Base-by-base conservation (phyloP, 2,113 vertebrate genomes). In the Malurus melanocephalus region DNA sequence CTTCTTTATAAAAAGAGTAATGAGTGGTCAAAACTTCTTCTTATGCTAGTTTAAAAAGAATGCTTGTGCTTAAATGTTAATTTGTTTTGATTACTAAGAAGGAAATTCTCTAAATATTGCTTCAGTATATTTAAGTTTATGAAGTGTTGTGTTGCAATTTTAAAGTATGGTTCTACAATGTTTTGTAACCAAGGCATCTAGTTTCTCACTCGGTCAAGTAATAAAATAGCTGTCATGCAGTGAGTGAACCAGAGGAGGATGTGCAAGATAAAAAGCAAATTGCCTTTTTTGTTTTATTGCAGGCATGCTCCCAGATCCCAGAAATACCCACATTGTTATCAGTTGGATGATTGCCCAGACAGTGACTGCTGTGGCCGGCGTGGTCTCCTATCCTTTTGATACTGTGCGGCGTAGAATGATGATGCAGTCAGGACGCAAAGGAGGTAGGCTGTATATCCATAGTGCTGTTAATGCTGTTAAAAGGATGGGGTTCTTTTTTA, bases 361-460 rank as follows among this genome's bases (percentile, higher is more conserved):
- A 0, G 98, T 98, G 85, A 98, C 98, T 3, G 94, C 98, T 0
- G 98, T 98, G 88, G 98, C 98, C 0, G 98, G 98, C 0, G 97
- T 98, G 62, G 94, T 98, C 30, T 98, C 98, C 51, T 98, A 98
- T 69, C 98, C 98, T 40, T 98, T 98, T 3, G 98, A 98, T 90
- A 98, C 98, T 0, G 98, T 98, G 55, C 89, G 98, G 6, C 95
- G 98, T 81, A 96, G 98, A 6, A 98, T 98, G 98, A 98, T 98
- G 98, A 98, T 98, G 98, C 98, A 98, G 96, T 98, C 98, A 1
- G 98, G 98, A 35, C 97, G 98, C 92, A 99, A 98, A 96, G 97
- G 96, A 97, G 97, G 98, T 98, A 92, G 15, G 33, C 20, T 42
- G 11, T 27, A 66, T 20, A 68, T n/a, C 28, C 42, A 1, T 7